A percentile compares a stretch with the other conserved stretches of the same genome.
Conservation (phyloP, 2,797 vertebrate genomes). For the Pseudopleuronectes americanus region DNA sequence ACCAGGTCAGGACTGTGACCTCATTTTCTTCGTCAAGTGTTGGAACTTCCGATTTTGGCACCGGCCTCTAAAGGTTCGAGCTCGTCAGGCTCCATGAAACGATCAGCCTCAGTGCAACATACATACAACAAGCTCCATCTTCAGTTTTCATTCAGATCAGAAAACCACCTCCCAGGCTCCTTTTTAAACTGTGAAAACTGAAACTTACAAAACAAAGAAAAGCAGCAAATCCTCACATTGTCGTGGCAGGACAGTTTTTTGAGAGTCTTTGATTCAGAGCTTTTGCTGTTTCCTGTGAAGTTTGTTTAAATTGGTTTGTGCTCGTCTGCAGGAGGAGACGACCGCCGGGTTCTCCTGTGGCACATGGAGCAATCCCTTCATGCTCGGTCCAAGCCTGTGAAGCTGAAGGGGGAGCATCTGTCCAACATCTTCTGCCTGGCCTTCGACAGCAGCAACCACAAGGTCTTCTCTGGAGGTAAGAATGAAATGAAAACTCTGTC, state of each 20-base stretch:
- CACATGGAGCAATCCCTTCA: conserved; percentile 97
- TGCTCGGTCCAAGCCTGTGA: conserved; percentile 91
- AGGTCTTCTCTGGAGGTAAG: conserved; percentile 97
- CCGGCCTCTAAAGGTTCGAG: no score
- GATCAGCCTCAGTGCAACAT: no score
- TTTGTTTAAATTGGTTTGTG: not conserved
- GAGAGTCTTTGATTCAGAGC: no score
- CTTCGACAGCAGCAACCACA: conserved; percentile 96
- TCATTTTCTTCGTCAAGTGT: not conserved
- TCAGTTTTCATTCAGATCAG: not conserved
- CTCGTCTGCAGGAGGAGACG: conserved; percentile 90
- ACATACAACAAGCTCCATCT: not conserved
- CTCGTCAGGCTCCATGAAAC: no score
- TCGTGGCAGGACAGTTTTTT: no score
- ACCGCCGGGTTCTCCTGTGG: conserved; percentile 97
- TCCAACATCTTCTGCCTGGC: conserved; percentile 99
- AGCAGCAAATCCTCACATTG: not conserved
- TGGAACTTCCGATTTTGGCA: no score
- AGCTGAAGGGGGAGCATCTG: conserved; percentile 96
- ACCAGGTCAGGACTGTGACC: not conserved
- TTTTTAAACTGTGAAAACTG: no score
- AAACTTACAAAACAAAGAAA: not conserved
- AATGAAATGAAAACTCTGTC: not conserved
- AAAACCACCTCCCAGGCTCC: not conserved
- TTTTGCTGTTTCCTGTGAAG: not conserved